Evolutionary conservation across 2,113 vertebrate genomes (phyloP).

Genomic region (Sorex fumeus): DNA sequence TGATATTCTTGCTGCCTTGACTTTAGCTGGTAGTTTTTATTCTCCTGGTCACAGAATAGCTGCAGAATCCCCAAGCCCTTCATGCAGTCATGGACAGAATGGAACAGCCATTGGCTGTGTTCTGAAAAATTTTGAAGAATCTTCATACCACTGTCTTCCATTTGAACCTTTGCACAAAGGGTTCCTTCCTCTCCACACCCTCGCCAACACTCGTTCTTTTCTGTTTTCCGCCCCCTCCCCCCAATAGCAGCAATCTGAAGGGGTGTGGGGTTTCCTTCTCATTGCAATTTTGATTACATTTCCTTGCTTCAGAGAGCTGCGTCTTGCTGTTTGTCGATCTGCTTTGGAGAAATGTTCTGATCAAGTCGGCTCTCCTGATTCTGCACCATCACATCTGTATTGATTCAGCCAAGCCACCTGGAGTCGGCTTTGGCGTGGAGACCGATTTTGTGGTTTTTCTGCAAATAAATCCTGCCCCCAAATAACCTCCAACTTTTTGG

Average conservation of each 20-base stretch:
- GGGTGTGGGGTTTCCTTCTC: neutral
- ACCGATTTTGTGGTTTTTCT: slow-evolving; percentile 60
- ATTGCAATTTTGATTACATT: neutral
- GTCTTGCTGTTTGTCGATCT: neutral
- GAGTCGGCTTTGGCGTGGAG: slow-evolving; percentile 51
- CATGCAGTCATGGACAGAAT: neutral
- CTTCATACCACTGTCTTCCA: neutral
- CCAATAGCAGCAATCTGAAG: neutral
- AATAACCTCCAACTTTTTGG: slow-evolving; percentile 71
- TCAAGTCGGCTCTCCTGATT: slow-evolving; percentile 5
- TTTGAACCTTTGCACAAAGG: neutral
- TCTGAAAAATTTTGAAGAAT: neutral
- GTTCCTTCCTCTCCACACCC: neutral
- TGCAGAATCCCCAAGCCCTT: neutral
- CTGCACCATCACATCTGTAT: slow-evolving; percentile 43
- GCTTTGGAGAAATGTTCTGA: slow-evolving; percentile 29
- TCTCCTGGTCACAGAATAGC: neutral
- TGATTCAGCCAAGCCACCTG: slow-evolving; percentile 27
- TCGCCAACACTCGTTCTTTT: neutral
- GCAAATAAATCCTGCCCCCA: slow-evolving; percentile 72
- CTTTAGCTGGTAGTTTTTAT: neutral
- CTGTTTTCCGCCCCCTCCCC: neutral
- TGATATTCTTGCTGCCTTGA: neutral
- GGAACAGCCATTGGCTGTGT: too few species aligned
- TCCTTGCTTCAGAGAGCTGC: neutral